Conservation (phyloP, 2,888 invertebrate genomes). For the Lypha dubia region DNA sequence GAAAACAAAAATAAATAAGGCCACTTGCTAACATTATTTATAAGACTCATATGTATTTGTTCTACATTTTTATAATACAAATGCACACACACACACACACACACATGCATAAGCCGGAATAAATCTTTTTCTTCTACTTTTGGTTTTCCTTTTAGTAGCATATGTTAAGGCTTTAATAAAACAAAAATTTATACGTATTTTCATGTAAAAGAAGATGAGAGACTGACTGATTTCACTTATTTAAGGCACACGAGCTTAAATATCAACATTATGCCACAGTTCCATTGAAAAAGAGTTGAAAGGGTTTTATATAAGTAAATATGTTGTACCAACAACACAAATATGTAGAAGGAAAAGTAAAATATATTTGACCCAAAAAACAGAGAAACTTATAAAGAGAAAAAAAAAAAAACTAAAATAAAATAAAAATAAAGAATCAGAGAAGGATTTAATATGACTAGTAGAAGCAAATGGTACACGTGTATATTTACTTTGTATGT, state of each 20-base stretch:
- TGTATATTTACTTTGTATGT: not conserved
- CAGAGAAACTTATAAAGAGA: slow-evolving; percentile 29
- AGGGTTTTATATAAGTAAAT: not conserved
- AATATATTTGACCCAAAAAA: slow-evolving; percentile 54
- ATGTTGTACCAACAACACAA: not conserved
- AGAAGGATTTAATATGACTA: slow-evolving; percentile 32
- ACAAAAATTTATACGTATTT: slow-evolving; percentile 14
- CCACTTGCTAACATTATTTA: slow-evolving; percentile 65
- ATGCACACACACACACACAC: not conserved
- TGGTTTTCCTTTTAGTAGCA: slow-evolving; percentile 29
- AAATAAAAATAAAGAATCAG: slow-evolving; percentile 8
- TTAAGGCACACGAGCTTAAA: slow-evolving; percentile 42
- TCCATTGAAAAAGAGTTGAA: not conserved
- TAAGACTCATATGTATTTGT: slow-evolving; percentile 34
- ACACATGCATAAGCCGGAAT: too few species aligned
- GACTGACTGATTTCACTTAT: slow-evolving; percentile 32
- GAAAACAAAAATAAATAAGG: slow-evolving; percentile 49
- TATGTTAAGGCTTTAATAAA: slow-evolving; percentile 61
- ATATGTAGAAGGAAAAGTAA: slow-evolving; percentile 15
- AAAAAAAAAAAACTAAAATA: not conserved
- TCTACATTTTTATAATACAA: slow-evolving; percentile 47
- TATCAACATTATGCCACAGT: slow-evolving; percentile 38
- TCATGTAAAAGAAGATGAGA: slow-evolving; percentile 25
- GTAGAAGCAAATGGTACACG: not conserved
- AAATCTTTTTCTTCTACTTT: slow-evolving; percentile 20